Conservation (phyloP, 2,113 vertebrate genomes). For the Rhodinocichla rosea region DNA sequence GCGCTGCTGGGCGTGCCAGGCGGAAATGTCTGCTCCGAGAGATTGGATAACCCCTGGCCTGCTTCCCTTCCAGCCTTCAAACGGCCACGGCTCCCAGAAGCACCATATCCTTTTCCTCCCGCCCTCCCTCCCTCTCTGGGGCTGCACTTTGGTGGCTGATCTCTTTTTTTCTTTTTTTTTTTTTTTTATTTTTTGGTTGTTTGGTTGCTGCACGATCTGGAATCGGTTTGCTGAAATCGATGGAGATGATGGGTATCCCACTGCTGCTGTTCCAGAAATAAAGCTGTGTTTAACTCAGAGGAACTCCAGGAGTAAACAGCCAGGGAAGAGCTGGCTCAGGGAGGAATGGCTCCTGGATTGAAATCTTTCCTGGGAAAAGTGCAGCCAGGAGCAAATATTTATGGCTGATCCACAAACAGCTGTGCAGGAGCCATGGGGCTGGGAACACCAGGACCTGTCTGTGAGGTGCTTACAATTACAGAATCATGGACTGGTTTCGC, state of each 20-base stretch:
- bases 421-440: not conserved
- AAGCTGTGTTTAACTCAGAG: not conserved
- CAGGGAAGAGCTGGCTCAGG: not conserved
- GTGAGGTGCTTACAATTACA: accelerated
- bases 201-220: not conserved
- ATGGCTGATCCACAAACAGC: not conserved
- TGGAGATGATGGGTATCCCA: not conserved
- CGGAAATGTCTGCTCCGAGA: conserved; percentile 81
- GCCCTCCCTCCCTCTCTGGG: not conserved
- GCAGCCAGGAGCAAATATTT: conserved; percentile 29
- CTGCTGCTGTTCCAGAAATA: not conserved
- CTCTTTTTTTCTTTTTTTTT: too few species aligned
- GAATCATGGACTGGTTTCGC: not conserved
- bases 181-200: not conserved
- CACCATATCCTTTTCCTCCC: conserved; percentile 42
- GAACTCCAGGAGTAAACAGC: not conserved
- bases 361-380: not conserved
- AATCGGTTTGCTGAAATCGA: not conserved
- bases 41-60: conserved; percentile 74
- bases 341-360: not conserved
- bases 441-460: not conserved
- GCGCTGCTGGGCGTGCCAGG: conserved; percentile 60
- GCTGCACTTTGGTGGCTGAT: not conserved
- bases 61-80: conserved; percentile 43
- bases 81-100: conserved; percentile 15